Base-by-base conservation (phyloP, 1,140 invertebrate species). In the Artemia franciscana region DNA sequence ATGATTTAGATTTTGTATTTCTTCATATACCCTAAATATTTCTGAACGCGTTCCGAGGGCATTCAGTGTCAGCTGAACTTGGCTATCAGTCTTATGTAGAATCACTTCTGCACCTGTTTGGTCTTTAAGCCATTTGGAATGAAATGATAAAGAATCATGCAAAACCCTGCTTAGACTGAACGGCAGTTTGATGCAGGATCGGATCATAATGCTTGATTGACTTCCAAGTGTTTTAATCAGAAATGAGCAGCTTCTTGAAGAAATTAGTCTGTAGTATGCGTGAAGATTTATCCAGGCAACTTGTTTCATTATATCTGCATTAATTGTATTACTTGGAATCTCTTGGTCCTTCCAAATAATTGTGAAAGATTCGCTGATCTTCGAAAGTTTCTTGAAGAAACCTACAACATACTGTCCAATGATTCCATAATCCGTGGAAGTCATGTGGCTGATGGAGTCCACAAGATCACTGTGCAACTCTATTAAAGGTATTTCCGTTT, bases 21-120 rank as follows among this genome's bases (percentile, higher is more conserved):
- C 60, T 3, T 60, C 60, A 25, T 60, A 28, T 9, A 60, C n/a
- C 21, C 60, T 60, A 21, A 60, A 2, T 3, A 60, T 60, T 21
- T 60, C 60, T 18, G 60, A 12, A 21, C 60, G 18, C 3, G 24
- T 60, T 60, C 60, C 60, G 3, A 15, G 5, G 25, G 60, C 60
- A 3, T 27, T 24, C 5, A 60, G n/a, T 25, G 18, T 15, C 18
- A 27, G 9, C 21, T 18, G 18, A 24, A 25, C 21, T 3, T 60
- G 24, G 26, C 60, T 21, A 18, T 60, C 60, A 18, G 18, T 21
- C 15, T 9, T 18, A 9, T 2, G 9, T 25, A 60, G 60, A 12
- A 24, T 25, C 12, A 60, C 60, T 60, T 60, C 18, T n/a, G 60
- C 60, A 21, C 26, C 26, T 21, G 60, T 26, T 12, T 24, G 25